These are phyloP conservation scores for Eumacrocentrus americanus DNA, from an alignment of 2,888 invertebrate genomes.

Conservation along the genomic window DNA sequence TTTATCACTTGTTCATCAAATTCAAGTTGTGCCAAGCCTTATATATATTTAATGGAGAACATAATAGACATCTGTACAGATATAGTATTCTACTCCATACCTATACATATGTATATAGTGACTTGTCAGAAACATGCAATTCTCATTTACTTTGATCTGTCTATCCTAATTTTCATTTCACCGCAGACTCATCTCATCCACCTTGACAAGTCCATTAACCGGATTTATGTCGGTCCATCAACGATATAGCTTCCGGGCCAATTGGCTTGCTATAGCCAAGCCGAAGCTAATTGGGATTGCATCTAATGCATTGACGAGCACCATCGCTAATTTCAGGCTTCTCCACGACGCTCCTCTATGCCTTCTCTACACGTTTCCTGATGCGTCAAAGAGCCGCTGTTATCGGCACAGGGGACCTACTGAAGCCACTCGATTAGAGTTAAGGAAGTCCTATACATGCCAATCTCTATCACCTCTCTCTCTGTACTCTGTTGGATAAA, in stretches of 20 bases:
- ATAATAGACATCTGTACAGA: too few relatives aligned
- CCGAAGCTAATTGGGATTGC: slow-evolving; percentile 15
- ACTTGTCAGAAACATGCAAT: neutral
- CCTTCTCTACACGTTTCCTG: too few relatives aligned
- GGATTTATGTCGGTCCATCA: slow-evolving; percentile 25
- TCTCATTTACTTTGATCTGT: neutral
- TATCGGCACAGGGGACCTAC: neutral
- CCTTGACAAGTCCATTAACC: slow-evolving; percentile 17
- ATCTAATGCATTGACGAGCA: slow-evolving; percentile 15
- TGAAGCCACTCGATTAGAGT: neutral
- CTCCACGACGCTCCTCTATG: neutral
- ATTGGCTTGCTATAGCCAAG: slow-evolving; percentile 8
- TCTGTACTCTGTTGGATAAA: too few relatives aligned
- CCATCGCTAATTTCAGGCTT: slow-evolving; percentile 15
- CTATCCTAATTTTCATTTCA: neutral
- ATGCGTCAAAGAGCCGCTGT: neutral
- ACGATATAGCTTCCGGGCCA: slow-evolving; percentile 12
- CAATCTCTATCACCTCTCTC: too few relatives aligned
- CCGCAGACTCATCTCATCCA: neutral
- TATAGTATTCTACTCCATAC: too few relatives aligned
- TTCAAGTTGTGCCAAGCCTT: slow-evolving; percentile 1
- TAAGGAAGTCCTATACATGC: neutral
- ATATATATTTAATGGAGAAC: neutral
- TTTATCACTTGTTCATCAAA: slow-evolving; percentile 9
- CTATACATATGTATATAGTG: too few relatives aligned